Evolutionary conservation across 2,797 vertebrate species (phyloP), one percentile per base, ranked within the genome.

Genomic region (Falco naumanni): DNA sequence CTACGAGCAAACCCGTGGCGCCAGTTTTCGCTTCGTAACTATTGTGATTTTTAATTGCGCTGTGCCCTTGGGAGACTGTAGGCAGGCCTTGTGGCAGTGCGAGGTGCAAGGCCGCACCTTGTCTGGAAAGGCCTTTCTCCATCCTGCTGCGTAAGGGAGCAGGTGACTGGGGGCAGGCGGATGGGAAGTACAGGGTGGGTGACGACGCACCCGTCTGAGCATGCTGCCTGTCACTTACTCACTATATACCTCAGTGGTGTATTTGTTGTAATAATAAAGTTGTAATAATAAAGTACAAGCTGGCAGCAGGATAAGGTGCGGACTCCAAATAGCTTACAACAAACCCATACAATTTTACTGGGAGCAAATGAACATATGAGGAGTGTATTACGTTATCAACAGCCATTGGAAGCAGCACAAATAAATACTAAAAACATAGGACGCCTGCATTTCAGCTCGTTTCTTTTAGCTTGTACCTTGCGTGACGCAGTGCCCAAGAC

Each of bases 151-250:
- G 11, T 17, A 39, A 45, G 31, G 26, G 26, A 54, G 17, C 0
- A 0, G 31, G 28, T 56, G 45, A 1, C 11, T 2, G 13, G 34
- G 37, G 24, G n/a, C 39, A 7, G 22, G 13, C 39, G 28, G 13
- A 28, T 7, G 34, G 61, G 64, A 75, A 64, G 61, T 4, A 16
- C 19, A 7, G 15, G 12, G 25, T 13, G 5, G 4, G 11, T 37
- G 33, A n/a, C 21, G 8, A 37, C 11, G 37, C 0, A 29, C 2
- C 48, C 2, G 0, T 5, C 41, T 37, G 1, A 6, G 5, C 19
- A 26, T 9, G 0, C 25, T 50, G 26, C 18, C 15, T 11, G 13
- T 16, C 24, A 43, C 4, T 63, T 51, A 16, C 25, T 37, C 45
- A 12, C 45, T 26, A 3, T 18, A 2, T 15, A 37, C 1, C 0